Base-by-base conservation (phyloP, 2,113 vertebrate genomes). In the Grallaria varia region DNA sequence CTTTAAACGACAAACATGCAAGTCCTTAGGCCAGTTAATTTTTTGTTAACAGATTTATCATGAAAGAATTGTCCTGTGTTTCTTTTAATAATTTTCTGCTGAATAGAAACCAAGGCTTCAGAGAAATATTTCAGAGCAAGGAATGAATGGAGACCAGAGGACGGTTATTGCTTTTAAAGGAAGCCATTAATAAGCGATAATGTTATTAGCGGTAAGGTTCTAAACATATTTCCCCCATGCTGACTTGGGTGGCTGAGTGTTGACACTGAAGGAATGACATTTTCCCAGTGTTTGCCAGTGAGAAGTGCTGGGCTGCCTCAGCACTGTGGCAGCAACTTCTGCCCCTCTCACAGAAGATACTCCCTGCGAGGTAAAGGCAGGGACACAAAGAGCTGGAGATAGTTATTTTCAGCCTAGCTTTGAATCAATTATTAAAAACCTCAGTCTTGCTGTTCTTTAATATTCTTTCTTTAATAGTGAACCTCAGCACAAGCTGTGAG, bases 31-130 rank as follows among this genome's bases (percentile, higher is more conserved):
- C 37, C 49, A 22, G 24, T 78, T 84, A 76, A 71, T 77, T 96
- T 94, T 90, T 90, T 45, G 71, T 84, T 85, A 89, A 93, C 53
- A 91, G 58, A 89, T 97, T 95, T 95, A 95, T 92, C 35, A 2
- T 28, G 2, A 87, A 63, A 66, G 94, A 82, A 87, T 79, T 87
- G 75, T 58, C 16, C 40, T 17, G 10, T 53, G 88, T 64, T 78
- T 80, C 55, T 87, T 69, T 76, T 72, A 66, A 86, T 77, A 71
- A 85, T 84, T 52, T 90, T 92, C 75, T 89, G 77, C 80, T 74
- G 56, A 89, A 94, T n/a, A 91, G 69, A 81, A 97, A 80, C 83
- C 66, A 63, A 7, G 63, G 86, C 84, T 86, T 83, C 95, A 63
- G 73, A 59, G 35, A 83, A 87, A 31, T 18, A 63, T 25, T 81